phyloP scores from a whole-genome alignment of 2,888 invertebrate species.

The Caenorhabditis auriculariae region DNA sequence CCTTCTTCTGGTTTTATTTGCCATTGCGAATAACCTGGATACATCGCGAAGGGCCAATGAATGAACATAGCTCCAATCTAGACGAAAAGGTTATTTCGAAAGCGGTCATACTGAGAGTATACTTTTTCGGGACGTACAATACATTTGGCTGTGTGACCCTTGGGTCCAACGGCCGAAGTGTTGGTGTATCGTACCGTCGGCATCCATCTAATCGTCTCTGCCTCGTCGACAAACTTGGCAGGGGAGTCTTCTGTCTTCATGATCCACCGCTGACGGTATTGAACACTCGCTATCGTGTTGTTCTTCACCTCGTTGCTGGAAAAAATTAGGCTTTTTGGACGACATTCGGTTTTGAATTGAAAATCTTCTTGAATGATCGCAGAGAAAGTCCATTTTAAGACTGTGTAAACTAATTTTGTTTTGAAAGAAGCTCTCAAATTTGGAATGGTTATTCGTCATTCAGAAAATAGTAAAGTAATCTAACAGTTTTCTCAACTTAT shows the following conservation, averaged over 20 bases:
- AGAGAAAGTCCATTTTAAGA: too few species aligned
- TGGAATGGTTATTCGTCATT: too few species aligned
- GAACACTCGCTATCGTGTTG: slow-evolving; percentile 7
- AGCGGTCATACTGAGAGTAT: too few species aligned
- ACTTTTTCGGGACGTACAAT: slow-evolving; percentile 21
- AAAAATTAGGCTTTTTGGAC: neutral
- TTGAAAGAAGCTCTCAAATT: too few species aligned
- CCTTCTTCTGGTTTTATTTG: slow-evolving; percentile 15
- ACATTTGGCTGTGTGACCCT: slow-evolving; percentile 22
- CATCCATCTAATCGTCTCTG: slow-evolving; percentile 11
- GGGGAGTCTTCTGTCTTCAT: slow-evolving; percentile 26
- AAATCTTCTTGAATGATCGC: too few species aligned
- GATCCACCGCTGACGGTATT: slow-evolving; percentile 25
- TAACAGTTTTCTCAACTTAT: too few species aligned
- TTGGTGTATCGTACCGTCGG: slow-evolving; percentile 26
- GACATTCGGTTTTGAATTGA: neutral
- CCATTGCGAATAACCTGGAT: slow-evolving; percentile 10
- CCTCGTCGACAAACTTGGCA: slow-evolving; percentile 16
- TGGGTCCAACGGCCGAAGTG: slow-evolving; percentile 12
- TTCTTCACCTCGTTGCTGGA: neutral
- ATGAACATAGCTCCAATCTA: slow-evolving; percentile 19
- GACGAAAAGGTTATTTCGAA: too few species aligned
- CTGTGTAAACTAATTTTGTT: too few species aligned
- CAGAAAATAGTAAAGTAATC: too few species aligned
- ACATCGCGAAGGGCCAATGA: slow-evolving; percentile 12